phyloP scores from a whole-genome alignment of 2,113 vertebrate genomes.

The Myiozetetes cayanensis region DNA sequence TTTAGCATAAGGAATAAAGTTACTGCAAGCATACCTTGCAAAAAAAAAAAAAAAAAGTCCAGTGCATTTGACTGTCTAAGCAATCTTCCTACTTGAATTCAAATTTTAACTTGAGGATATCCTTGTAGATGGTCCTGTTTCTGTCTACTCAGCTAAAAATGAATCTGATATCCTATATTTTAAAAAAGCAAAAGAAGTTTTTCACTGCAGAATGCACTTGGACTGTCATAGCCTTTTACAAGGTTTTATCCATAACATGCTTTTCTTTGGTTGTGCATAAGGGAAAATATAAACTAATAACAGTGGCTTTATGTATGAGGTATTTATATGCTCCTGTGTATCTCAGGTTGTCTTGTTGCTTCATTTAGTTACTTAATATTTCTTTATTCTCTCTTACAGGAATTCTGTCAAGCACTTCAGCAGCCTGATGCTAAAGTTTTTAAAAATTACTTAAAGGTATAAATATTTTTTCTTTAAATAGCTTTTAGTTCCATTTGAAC shows the following conservation, averaged over 20 bases:
- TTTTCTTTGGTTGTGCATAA: neutral
- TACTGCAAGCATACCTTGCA: neutral
- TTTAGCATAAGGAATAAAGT: neutral
- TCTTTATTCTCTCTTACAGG: constrained; percentile 67
- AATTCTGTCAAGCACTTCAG: constrained; percentile 95
- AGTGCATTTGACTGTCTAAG: neutral
- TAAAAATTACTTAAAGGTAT: constrained; percentile 98
- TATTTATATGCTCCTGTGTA: neutral
- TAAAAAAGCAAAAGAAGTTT: neutral
- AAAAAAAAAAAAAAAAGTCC: neutral
- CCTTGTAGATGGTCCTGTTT: neutral
- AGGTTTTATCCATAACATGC: neutral
- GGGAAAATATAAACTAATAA: neutral
- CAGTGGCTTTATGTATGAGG: neutral
- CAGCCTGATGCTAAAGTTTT: constrained; percentile 96
- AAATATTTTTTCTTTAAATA: constrained; percentile 6
- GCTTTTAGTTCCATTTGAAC: neutral
- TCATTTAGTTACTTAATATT: neutral
- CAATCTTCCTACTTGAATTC: neutral
- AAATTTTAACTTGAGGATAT: neutral
- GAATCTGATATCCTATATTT: neutral
- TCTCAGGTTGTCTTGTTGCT: neutral
- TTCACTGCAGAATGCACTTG: neutral
- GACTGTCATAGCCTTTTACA: neutral
- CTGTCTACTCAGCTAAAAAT: neutral